Evolutionary conservation across 2,888 invertebrate genomes (phyloP), one percentile per base, ranked within the genome.

Genomic region (Malacosoma neustria): DNA sequence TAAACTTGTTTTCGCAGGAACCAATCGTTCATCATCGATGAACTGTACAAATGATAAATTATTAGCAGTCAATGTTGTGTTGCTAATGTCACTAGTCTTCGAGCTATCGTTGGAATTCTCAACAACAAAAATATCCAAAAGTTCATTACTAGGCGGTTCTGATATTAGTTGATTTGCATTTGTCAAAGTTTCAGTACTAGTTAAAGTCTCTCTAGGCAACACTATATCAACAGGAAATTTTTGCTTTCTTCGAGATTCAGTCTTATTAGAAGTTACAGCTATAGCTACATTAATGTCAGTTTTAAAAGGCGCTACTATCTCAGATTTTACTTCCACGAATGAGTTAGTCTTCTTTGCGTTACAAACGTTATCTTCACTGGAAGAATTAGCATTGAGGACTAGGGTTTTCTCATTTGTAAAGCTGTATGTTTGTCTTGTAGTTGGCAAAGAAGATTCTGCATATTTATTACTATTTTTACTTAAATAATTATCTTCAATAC

Each of bases 201-300:
- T 57, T 2, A 52, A 39, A 36, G 46, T 47, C 32, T 40, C 48
- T 32, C 47, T 40, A 15, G 42, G 36, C 9, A 39, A 13, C n/a
- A 46, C 34, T 13, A 30, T 45, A 9, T 61, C 48, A 11, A 15
- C 34, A 15, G n/a, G 13, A 11, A 13, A 14, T 9, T 13, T 30
- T 34, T 29, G 47, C 39, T 29, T 43, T 43, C n/a, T 41, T 45
- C 29, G 37, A 43, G 11, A 33, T 7, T 38, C 33, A 4, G 13
- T 37, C 30, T 46, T 37, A 14, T 60, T 59, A 34, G 53, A 57
- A 13, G 68, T 47, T 14, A 69, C 57, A n/a, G 71, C 70, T 31
- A 72, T 45, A 29, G 69, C 59, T 2, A 72, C 55, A 39, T 66
- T 73, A 2, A 74, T 53, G 32, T 71, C 62, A 30, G 49, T 52